A percentile compares a stretch with the other conserved stretches of the same genome.
Evolutionary conservation across 2,888 invertebrate genomes (phyloP).

Genomic region (Andrena trimmerana): DNA sequence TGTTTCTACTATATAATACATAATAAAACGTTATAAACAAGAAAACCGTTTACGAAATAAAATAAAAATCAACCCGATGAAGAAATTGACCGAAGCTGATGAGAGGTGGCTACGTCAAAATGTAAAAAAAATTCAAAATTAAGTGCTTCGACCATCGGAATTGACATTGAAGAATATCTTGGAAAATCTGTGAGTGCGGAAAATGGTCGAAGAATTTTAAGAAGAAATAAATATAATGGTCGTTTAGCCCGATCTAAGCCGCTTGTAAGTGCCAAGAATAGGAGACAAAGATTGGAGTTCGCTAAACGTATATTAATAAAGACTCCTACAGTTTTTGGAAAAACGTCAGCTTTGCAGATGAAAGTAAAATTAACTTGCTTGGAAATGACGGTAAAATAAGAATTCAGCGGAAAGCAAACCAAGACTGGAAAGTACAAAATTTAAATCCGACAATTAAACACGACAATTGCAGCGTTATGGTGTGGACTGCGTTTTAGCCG

Average conservation of each 20-base stretch:
- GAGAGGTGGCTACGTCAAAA: neutral
- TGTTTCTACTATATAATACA: no score
- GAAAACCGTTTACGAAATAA: slow-evolving; percentile 1
- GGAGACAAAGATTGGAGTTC: neutral
- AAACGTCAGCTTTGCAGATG: neutral
- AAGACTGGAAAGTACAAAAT: neutral
- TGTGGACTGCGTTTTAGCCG: slow-evolving; percentile 13
- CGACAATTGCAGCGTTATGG: neutral
- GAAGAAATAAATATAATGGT: neutral
- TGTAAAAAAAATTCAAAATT: neutral
- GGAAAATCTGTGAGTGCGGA: neutral
- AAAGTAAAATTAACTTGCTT: slow-evolving; percentile 6
- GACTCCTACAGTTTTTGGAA: neutral
- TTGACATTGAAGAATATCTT: neutral
- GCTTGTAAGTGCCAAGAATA: neutral
- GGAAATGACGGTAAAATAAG: neutral
- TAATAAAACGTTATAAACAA: neutral
- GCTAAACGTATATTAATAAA: neutral
- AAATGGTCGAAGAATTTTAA: neutral
- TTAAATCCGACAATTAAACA: neutral
- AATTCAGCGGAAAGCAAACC: neutral
- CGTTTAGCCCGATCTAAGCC: neutral
- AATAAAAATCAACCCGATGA: neutral
- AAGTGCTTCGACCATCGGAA: neutral
- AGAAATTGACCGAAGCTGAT: neutral